Evolutionary conservation across 2,888 invertebrate genomes (phyloP).

Genomic region (Zelleria hepariella): DNA sequence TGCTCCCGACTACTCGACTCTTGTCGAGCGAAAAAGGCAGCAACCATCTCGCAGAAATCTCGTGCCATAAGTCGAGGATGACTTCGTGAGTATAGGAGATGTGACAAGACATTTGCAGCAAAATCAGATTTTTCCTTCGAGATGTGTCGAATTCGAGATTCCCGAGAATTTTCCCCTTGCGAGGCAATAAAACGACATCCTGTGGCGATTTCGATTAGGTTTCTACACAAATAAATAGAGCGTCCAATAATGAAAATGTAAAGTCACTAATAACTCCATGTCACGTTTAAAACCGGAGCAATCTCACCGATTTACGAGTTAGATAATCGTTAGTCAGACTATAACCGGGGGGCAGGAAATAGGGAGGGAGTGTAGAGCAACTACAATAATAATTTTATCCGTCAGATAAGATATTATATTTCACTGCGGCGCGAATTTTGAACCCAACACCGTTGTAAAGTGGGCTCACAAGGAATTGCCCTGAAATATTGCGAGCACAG

Average conservation of each 20-base stretch:
- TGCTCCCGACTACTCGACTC: too few relatives aligned
- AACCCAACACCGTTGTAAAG: constrained; percentile 6
- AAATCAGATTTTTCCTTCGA: too few relatives aligned
- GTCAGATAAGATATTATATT: constrained; percentile 4
- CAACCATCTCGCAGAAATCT: too few relatives aligned
- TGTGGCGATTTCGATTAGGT: background rate
- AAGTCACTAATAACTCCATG: background rate
- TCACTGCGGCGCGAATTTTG: constrained; percentile 1
- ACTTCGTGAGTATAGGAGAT: too few relatives aligned
- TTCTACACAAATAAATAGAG: background rate
- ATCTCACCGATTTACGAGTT: background rate
- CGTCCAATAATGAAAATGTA: background rate
- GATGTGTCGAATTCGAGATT: too few relatives aligned
- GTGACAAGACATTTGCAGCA: too few relatives aligned
- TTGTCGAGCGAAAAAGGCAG: too few relatives aligned
- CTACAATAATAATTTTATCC: constrained; percentile 7
- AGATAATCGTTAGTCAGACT: constrained; percentile 1
- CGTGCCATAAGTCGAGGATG: too few relatives aligned
- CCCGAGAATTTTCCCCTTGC: too few relatives aligned
- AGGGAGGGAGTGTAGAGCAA: constrained; percentile 1
- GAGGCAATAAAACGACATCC: background rate
- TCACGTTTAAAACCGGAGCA: background rate
- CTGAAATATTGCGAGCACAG: constrained; percentile 18
- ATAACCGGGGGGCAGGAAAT: background rate
- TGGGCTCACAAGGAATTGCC: constrained; percentile 8